A percentile compares a stretch with the other conserved stretches of the same genome.
These are phyloP conservation scores for Pyrgilauda ruficollis DNA, from an alignment of 2,113 vertebrate species.

Conservation along the genomic window DNA sequence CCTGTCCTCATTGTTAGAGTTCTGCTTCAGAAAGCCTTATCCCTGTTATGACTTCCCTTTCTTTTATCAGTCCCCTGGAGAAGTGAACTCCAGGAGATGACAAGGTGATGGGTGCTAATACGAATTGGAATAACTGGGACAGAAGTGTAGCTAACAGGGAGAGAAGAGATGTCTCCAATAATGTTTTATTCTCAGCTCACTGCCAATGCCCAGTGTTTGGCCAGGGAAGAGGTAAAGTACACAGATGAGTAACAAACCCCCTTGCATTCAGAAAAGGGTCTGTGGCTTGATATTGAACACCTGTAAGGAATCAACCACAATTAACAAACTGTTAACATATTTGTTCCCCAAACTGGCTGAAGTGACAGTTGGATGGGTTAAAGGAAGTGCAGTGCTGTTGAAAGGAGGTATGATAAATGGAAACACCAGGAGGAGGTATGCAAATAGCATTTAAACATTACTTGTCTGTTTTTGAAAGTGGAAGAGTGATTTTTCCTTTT, in stretches of 20 bases:
- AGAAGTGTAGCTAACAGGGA: not conserved
- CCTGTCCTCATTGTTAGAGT: not conserved
- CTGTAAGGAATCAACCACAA: not conserved
- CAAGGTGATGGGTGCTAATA: not conserved
- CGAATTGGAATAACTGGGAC: not conserved
- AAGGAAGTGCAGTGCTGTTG: not conserved
- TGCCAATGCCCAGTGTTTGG: not conserved
- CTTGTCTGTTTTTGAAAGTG: not conserved
- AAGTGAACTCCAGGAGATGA: not conserved
- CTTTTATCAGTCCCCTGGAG: not conserved
- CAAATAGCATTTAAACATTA: not conserved
- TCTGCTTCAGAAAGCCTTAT: not conserved
- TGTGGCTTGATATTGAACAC: not conserved
- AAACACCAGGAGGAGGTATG: not conserved
- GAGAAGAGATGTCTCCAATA: not conserved
- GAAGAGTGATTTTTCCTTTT: conserved; percentile 30
- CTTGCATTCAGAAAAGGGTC: not conserved
- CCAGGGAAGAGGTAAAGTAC: not conserved
- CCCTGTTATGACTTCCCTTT: not conserved
- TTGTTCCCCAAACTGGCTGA: not conserved
- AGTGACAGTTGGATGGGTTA: not conserved
- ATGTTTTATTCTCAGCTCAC: not conserved
- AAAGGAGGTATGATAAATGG: not conserved
- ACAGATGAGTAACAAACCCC: not conserved
- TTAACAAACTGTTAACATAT: not conserved